phyloP scores from a whole-genome alignment of 2,113 vertebrate species.

The Poecile atricapillus region DNA sequence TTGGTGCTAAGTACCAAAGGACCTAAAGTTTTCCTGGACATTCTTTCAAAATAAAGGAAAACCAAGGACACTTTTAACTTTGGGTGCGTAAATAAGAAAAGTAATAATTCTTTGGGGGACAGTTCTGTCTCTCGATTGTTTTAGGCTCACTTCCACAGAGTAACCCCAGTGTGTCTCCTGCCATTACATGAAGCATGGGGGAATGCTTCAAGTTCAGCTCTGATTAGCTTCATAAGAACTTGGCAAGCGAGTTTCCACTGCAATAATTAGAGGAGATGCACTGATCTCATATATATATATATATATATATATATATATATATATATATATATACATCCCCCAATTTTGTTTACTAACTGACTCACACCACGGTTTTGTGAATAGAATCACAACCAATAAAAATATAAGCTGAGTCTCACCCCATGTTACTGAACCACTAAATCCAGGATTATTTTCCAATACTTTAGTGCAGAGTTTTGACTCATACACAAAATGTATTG shows the following conservation, averaged over 20 bases:
- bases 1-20: fast-evolving
- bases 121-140: not conserved
- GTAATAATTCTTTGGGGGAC: not conserved
- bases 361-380: not conserved
- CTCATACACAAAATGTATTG: not conserved
- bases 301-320: too few species aligned
- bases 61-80: not conserved
- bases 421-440: not conserved
- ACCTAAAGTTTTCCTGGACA: not conserved
- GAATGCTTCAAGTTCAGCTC: not conserved
- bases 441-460: not conserved
- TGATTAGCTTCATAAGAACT: not conserved
- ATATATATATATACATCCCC: not conserved
- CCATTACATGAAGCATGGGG: not conserved
- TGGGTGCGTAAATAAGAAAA: not conserved
- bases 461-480: not conserved
- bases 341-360: not conserved
- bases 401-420: not conserved
- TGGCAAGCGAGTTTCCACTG: not conserved
- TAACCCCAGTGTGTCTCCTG: not conserved
- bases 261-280: not conserved
- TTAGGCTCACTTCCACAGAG: not conserved
- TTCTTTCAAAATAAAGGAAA: not conserved
- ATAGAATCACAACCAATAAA: not conserved
- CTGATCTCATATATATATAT: not conserved